Percentiles rank a stretch among this genome's conserved stretches.
These are phyloP conservation scores for Hyperoplus lanceolatus DNA, from an alignment of 2,797 vertebrate genomes.

Conservation along the genomic window DNA sequence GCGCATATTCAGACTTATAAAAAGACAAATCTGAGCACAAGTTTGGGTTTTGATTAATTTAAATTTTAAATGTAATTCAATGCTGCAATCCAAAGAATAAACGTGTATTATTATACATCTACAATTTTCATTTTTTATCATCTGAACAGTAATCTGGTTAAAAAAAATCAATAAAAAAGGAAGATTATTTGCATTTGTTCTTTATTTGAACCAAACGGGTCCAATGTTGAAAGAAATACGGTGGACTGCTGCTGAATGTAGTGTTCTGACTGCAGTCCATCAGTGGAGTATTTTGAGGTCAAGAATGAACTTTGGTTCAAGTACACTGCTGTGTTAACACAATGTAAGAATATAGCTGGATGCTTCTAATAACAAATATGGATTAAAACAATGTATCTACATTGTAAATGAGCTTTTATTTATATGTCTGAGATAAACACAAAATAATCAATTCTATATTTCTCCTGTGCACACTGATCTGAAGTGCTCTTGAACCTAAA, in stretches of 20 bases:
- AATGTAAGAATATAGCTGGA: not conserved
- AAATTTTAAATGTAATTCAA: slow-evolving; percentile 84
- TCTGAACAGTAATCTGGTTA: slow-evolving; percentile 82
- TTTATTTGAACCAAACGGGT: slow-evolving; percentile 22
- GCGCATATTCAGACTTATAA: slow-evolving; percentile 76
- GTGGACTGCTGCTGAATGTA: not conserved
- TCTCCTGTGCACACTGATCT: not conserved
- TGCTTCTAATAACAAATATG: not conserved
- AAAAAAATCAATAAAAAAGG: slow-evolving; percentile 53
- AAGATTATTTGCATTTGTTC: slow-evolving; percentile 57
- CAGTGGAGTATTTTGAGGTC: not conserved
- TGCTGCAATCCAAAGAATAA: slow-evolving; percentile 96
- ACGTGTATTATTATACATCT: slow-evolving; percentile 91
- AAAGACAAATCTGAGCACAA: slow-evolving; percentile 84
- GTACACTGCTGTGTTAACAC: not conserved
- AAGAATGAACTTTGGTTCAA: not conserved
- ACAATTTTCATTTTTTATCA: slow-evolving; percentile 81
- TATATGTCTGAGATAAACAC: not conserved
- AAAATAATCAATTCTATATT: too few relatives aligned
- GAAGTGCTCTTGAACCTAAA: not conserved
- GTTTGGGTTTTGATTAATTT: slow-evolving; percentile 86
- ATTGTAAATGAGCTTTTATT: not conserved
- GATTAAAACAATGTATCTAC: too few relatives aligned
- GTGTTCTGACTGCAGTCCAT: not conserved
- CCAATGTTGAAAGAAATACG: not conserved